These are phyloP conservation scores for Hydropsyche betteni DNA, from an alignment of 2,888 invertebrate species.

Conservation along the genomic window DNA sequence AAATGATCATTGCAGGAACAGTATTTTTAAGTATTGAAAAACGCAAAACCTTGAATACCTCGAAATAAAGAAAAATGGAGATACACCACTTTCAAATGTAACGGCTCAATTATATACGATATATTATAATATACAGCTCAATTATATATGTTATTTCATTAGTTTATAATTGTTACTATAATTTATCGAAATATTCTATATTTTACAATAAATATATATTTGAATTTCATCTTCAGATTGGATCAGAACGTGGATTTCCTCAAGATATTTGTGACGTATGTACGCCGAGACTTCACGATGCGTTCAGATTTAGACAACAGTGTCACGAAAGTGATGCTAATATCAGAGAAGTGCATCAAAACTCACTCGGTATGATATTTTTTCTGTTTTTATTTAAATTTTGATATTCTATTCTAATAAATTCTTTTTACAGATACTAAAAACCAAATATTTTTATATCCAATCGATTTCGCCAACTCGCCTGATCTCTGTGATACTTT, in stretches of 20 bases:
- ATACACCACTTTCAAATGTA: no score
- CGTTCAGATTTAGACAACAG: slow-evolving; percentile 46
- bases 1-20: no score
- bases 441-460: slow-evolving; percentile 17
- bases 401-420: background rate
- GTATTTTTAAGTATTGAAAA: no score
- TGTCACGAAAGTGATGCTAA: slow-evolving; percentile 44
- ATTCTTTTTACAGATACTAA: slow-evolving; percentile 39
- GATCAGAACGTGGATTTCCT: slow-evolving; percentile 28
- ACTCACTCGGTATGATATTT: slow-evolving; percentile 1
- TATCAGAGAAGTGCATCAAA: slow-evolving; percentile 18
- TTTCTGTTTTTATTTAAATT: background rate
- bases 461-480: slow-evolving; percentile 11
- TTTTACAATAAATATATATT: background rate
- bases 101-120: background rate
- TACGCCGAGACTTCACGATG: slow-evolving; percentile 34
- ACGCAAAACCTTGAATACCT: no score
- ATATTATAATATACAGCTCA: background rate
- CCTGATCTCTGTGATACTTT: slow-evolving; percentile 33
- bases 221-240: slow-evolving; percentile 30
- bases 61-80: no score
- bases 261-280: slow-evolving; percentile 39
- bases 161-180: no score
- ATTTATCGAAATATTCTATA: no score
- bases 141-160: background rate